A percentile compares a stretch with the other conserved stretches of the same genome.
Conservation (phyloP, 2,888 invertebrate species). For the Agapostemon virescens region DNA sequence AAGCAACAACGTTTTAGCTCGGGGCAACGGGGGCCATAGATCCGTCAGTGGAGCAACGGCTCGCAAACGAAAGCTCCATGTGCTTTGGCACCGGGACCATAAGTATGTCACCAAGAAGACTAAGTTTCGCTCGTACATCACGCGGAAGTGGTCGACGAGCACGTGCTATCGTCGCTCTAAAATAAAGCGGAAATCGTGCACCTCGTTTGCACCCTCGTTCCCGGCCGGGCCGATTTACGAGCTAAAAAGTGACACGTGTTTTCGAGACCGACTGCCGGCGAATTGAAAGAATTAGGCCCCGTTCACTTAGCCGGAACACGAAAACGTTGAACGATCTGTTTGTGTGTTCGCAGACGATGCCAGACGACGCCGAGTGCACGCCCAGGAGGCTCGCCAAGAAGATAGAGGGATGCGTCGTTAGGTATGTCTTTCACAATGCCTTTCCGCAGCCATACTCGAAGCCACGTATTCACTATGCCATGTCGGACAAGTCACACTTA, state of each 20-base stretch:
- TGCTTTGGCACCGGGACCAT: constrained; percentile 43
- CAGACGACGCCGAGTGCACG: constrained; percentile 14
- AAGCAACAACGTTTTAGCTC: not conserved
- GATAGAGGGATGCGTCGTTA: constrained; percentile 62
- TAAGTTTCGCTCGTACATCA: constrained; percentile 58
- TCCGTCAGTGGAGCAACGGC: constrained; percentile 33
- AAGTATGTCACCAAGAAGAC: constrained; percentile 52
- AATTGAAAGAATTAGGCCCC: not conserved
- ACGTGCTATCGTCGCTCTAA: constrained; percentile 46
- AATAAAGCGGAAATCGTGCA: constrained; percentile 42
- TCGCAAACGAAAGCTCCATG: constrained; percentile 39
- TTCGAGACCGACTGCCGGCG: constrained; percentile 1
- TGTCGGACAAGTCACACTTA: no score
- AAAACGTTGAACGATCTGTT: not conserved
- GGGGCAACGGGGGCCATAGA: constrained; percentile 9
- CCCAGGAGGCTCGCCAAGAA: constrained; percentile 54
- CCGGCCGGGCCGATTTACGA: constrained; percentile 38
- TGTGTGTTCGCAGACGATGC: constrained; percentile 52
- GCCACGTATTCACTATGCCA: no score
- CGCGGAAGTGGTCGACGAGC: constrained; percentile 57
- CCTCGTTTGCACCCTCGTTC: constrained; percentile 34
- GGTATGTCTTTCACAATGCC: constrained; percentile 47
- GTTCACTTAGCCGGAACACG: constrained; percentile 11
- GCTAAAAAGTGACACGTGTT: constrained; percentile 32
- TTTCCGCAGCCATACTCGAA: no score